Conservation (phyloP, 2,797 vertebrate genomes). For the Martes flavigula region DNA sequence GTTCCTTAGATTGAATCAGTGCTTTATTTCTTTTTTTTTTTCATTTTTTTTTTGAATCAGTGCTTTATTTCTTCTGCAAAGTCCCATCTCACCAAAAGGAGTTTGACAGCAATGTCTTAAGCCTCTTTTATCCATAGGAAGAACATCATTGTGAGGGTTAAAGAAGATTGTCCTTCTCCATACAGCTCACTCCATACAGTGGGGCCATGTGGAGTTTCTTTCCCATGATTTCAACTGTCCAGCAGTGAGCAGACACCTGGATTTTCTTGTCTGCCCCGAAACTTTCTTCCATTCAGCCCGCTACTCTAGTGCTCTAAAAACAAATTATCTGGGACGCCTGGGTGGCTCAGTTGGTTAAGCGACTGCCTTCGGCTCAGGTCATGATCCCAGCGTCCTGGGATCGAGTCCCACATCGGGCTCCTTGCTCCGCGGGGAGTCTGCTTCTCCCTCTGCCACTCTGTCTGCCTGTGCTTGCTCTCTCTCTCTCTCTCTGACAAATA, state of each 20-base stretch:
- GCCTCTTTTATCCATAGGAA: slow-evolving; percentile 26
- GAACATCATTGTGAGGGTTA: neutral
- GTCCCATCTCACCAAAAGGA: neutral
- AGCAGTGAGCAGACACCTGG: neutral
- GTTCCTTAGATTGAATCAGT: neutral
- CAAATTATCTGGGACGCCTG: no score
- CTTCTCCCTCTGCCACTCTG: no score
- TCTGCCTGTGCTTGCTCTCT: no score
- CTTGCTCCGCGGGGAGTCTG: no score
- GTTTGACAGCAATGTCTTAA: slow-evolving; percentile 46
- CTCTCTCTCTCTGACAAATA: no score
- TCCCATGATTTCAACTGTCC: neutral
- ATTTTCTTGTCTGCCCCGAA: neutral
- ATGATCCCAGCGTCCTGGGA: no score
- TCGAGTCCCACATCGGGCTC: no score
- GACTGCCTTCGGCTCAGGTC: no score
- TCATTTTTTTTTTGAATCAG: neutral
- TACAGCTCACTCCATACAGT: neutral
- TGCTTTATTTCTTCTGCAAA: slow-evolving; percentile 59
- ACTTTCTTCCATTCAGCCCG: neutral
- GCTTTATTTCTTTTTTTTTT: slow-evolving; percentile 18
- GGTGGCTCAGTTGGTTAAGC: no score
- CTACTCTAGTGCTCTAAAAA: neutral
- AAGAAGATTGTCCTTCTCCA: neutral
- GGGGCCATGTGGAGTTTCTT: neutral